Percentiles rank a stretch among this genome's conserved stretches.
Conservation (phyloP, 1,140 invertebrate species). For the Neodiprion lecontei region DNA sequence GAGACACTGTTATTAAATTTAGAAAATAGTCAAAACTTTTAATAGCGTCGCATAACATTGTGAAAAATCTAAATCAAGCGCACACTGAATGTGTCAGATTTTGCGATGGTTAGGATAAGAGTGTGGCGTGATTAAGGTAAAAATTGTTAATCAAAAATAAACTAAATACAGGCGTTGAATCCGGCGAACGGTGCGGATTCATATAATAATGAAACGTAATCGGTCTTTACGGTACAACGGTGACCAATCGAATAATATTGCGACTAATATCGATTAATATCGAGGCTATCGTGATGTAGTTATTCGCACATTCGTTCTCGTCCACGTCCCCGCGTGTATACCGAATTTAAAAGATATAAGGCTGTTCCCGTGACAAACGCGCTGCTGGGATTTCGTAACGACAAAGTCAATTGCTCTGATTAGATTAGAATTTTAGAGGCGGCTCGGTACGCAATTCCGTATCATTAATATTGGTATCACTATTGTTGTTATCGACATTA, state of each 20-base stretch:
- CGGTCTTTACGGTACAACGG: not conserved
- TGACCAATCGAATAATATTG: not conserved
- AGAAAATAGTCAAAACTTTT: too few species aligned
- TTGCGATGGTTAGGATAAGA: too few species aligned
- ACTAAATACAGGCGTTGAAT: too few species aligned
- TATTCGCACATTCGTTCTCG: not conserved
- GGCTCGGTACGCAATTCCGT: not conserved
- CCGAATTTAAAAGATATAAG: too few species aligned
- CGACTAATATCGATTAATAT: not conserved
- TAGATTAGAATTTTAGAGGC: slow-evolving; percentile 7
- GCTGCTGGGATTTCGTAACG: not conserved
- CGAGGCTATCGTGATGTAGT: too few species aligned
- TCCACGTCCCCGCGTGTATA: too few species aligned
- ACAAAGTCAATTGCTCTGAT: slow-evolving; percentile 1
- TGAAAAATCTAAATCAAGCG: too few species aligned
- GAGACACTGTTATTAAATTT: too few species aligned
- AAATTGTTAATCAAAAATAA: too few species aligned
- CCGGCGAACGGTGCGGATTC: not conserved
- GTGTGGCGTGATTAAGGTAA: too few species aligned
- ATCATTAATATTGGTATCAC: not conserved
- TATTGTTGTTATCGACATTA: not conserved
- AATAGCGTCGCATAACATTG: too few species aligned
- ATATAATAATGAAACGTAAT: not conserved
- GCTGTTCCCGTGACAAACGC: not conserved
- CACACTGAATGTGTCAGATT: too few species aligned